Percentiles rank a stretch among this genome's conserved stretches.
Evolutionary conservation across 2,888 invertebrate species (phyloP).

Genomic region (Meloe dianella): DNA sequence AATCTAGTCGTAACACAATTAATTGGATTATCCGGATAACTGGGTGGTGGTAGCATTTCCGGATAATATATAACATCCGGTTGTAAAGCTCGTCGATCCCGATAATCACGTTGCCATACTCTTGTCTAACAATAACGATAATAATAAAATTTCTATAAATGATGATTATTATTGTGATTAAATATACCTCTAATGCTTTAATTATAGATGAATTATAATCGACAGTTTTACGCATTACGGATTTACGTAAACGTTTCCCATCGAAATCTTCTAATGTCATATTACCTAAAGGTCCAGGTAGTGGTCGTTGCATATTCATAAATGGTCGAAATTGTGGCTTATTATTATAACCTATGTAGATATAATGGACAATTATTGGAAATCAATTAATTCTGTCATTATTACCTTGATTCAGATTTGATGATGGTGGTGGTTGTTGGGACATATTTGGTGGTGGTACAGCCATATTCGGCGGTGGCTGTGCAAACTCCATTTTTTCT

Average conservation of each 20-base stretch:
- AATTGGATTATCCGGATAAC: slow-evolving; percentile 92
- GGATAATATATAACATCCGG: slow-evolving; percentile 96
- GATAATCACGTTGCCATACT: slow-evolving; percentile 92
- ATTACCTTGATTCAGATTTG: slow-evolving; percentile 39
- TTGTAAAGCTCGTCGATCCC: slow-evolving; percentile 88
- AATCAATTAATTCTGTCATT: slow-evolving; percentile 7
- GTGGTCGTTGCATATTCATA: slow-evolving; percentile 55
- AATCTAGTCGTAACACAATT: slow-evolving; percentile 95
- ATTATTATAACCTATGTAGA: slow-evolving; percentile 1
- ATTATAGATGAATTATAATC: slow-evolving; percentile 97
- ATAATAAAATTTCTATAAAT: not conserved
- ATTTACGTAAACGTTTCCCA: slow-evolving; percentile 93
- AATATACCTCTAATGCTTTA: slow-evolving; percentile 83
- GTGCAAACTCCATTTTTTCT: slow-evolving; percentile 53
- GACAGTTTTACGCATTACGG: slow-evolving; percentile 96
- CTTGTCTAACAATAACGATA: slow-evolving; percentile 68
- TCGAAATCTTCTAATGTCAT: slow-evolving; percentile 91
- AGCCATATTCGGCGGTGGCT: slow-evolving; percentile 61
- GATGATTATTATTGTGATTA: slow-evolving; percentile 10
- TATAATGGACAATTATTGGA: slow-evolving; percentile 1
- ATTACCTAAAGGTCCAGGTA: slow-evolving; percentile 62
- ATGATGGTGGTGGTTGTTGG: slow-evolving; percentile 48
- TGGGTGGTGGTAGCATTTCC: slow-evolving; percentile 92
- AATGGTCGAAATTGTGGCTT: slow-evolving; percentile 57
- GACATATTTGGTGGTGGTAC: slow-evolving; percentile 53